Evolutionary conservation across 2,888 invertebrate genomes (phyloP).

Genomic region (Protophormia terraenovae): DNA sequence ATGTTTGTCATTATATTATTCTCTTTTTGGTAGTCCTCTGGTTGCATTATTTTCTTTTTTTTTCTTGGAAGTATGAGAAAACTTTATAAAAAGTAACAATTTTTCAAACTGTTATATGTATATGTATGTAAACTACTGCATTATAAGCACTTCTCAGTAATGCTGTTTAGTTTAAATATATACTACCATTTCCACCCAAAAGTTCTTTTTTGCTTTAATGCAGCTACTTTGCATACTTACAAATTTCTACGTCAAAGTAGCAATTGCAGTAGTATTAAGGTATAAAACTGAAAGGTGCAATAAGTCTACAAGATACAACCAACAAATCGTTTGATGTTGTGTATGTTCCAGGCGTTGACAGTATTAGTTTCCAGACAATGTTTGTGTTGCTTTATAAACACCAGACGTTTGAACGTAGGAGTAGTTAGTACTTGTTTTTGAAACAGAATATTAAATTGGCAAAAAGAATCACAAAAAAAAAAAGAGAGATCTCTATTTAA

Average conservation of each 20-base stretch:
- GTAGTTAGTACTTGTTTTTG: too few species aligned
- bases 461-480: background rate
- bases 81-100: constrained; percentile 17
- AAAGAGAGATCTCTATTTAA: background rate
- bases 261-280: constrained; percentile 8
- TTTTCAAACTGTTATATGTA: too few species aligned
- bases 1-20: constrained; percentile 39
- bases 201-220: background rate
- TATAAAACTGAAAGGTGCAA: constrained; percentile 6
- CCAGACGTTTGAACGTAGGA: background rate
- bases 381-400: background rate
- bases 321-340: constrained; percentile 6
- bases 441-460: background rate
- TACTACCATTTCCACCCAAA: background rate
- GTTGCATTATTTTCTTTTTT: background rate
- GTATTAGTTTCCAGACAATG: constrained; percentile 21
- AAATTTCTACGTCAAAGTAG: constrained; percentile 16
- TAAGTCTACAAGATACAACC: background rate
- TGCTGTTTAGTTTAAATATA: background rate
- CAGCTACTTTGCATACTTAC: background rate
- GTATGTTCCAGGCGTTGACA: background rate
- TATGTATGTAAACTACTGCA: background rate
- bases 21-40: constrained; percentile 24
- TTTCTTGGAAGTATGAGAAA: background rate
- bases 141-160: background rate